Conservation (phyloP, 2,113 vertebrate genomes). For the Zapus hudsonius region DNA sequence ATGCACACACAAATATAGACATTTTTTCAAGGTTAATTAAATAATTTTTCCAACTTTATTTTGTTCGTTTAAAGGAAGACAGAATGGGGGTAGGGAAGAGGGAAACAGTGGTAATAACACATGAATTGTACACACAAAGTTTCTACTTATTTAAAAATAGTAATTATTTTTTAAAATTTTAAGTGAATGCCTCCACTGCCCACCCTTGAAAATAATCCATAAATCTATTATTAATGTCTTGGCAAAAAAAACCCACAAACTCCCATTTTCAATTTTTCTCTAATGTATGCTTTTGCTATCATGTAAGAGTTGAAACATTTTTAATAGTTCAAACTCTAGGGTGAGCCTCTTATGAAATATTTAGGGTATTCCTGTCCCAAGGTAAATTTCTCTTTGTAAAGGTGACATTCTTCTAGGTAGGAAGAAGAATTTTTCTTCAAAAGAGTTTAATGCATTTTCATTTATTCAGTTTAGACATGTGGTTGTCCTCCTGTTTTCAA, state of each 20-base stretch:
- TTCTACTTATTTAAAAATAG: too few relatives aligned
- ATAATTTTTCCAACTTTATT: background rate
- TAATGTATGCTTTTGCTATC: background rate
- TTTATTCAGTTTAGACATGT: constrained; percentile 2
- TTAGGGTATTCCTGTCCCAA: background rate
- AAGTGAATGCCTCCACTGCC: background rate
- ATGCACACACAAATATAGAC: background rate
- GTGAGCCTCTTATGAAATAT: background rate
- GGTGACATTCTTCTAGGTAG: background rate
- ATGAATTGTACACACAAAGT: too few relatives aligned
- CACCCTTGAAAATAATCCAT: background rate
- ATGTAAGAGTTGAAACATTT: background rate
- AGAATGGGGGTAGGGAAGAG: too few relatives aligned
- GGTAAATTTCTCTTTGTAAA: background rate
- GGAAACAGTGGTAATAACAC: too few relatives aligned
- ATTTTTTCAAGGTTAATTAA: background rate
- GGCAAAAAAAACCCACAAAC: background rate
- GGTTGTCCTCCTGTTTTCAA: background rate
- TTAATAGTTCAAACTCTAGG: background rate
- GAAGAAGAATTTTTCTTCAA: background rate
- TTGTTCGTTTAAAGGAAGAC: background rate
- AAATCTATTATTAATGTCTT: background rate
- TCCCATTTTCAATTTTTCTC: background rate
- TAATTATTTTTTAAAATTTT: too few relatives aligned
- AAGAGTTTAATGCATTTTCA: background rate